Base-by-base conservation (phyloP, 2,797 vertebrate genomes). In the Enteromius viviparus region DNA sequence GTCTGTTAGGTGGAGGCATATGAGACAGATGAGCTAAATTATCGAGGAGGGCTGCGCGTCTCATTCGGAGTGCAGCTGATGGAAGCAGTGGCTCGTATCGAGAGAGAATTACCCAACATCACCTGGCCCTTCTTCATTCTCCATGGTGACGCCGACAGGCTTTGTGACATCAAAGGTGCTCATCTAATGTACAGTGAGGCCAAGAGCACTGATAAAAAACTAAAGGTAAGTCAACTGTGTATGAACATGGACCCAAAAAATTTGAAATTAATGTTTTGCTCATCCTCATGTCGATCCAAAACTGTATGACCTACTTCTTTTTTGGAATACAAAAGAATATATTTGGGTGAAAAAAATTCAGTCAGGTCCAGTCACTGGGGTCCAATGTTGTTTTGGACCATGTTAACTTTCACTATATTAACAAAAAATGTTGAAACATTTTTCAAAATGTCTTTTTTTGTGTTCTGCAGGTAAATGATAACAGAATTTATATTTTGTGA, bases 111-210 rank as follows among this genome's bases (percentile, higher is more conserved):
- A 83, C 94, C 96, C 6, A 94, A 93, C 91, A 94, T 99, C 90
- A 92, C 89, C 29, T 92, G 97, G 93, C 98, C 98, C 42, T 94
- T 99, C 90, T 88, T 97, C 87, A 93, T 98, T 91, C 94, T 99
- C 49, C 98, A 99, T 0, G 98, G 98, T 2, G 96, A 96, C 0
- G 92, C 91, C 0, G 98, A 99, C 93, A 97, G 95, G 89, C 95
- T 99, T 68, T 98, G 97, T 0, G 95, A 98, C 86, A 96, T 98
- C 93, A 92, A 87, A 83, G 98, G 98, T n/a, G 96, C 98, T 29
- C 94, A 94, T 51, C 85, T 96, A 78, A 96, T 99, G 94, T 92
- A 95, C 86, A 95, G 97, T n/a, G 94, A 93, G 0, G 93, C 96
- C 70, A 91, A 88, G n/a, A 98, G 96, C 85, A 89, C 94, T 29